Conservation (phyloP, 1,140 invertebrate species). For the Drosophila mauritiana region DNA sequence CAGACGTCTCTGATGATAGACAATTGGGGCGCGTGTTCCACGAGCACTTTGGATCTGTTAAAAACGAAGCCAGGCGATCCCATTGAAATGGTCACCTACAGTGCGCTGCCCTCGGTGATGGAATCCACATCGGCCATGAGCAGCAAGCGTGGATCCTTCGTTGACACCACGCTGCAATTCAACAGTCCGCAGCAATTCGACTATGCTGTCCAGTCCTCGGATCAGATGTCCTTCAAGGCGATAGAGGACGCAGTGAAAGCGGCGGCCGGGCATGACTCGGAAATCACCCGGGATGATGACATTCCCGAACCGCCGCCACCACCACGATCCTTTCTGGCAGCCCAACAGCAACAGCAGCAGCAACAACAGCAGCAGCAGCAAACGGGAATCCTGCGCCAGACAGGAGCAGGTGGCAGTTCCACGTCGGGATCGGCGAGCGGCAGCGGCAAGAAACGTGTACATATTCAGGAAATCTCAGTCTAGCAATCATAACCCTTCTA, state of each 20-base stretch:
- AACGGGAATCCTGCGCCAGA: conserved; percentile 87
- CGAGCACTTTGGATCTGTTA: conserved; percentile 75
- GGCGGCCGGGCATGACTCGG: conserved; percentile 60
- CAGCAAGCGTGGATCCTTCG: conserved; percentile 75
- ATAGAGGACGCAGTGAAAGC: conserved; percentile 86
- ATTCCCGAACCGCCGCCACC: conserved; percentile 90
- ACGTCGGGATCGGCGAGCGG: conserved; percentile 86
- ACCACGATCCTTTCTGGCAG: conserved; percentile 85
- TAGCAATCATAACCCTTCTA: conserved; percentile 84
- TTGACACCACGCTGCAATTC: conserved; percentile 51
- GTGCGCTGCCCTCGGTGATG: conserved; percentile 49
- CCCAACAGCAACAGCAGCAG: conserved; percentile 64
- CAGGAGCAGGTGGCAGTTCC: conserved; percentile 83
- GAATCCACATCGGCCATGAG: conserved; percentile 48
- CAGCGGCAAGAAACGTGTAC: conserved; percentile 92
- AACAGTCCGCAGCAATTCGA: conserved; percentile 69
- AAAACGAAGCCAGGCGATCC: conserved; percentile 66
- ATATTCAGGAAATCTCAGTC: conserved; percentile 95
- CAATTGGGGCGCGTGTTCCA: conserved; percentile 70
- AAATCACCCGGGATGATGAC: conserved; percentile 85
- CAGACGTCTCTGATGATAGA: conserved; percentile 81
- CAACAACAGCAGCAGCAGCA: conserved; percentile 84
- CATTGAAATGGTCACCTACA: conserved; percentile 76
- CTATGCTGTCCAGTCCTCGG: conserved; percentile 85
- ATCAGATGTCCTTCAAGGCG: conserved; percentile 84